Evolutionary conservation across 1,140 invertebrate species (phyloP), one percentile per base, ranked within the genome.

Genomic region (Camponotus floridanus): DNA sequence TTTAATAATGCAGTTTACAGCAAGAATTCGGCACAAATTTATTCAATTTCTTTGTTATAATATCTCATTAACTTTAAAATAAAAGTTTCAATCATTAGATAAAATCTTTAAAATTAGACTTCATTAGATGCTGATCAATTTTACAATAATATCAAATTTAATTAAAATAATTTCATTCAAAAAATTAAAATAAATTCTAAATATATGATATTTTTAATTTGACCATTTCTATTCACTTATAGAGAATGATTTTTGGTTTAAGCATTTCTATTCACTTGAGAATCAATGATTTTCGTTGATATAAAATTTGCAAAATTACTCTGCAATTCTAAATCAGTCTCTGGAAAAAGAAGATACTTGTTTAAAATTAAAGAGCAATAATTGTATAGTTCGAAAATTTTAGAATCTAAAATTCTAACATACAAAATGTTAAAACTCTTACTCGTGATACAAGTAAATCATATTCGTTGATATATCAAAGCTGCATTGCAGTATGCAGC

Each of bases 1-100:
- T 65, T 78, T 78, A 78, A 78, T 78, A 42, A 78, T 65, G 39
- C 59, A 65, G 26, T 26, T 65, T 78, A 33, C 39, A 26, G 13
- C 59, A 65, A 57, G 45, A 80, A 80, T 80, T 42, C 11, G 18
- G 7, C 26, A 26, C 26, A 9, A 76, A 57, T 68, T 57, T 33
- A 55, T 80, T 80, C 31, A 70, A 68, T 68, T 55, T 70, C 64
- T 9, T 21, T 11, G 39, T 8, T 5, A 15, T 57, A 13, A 42
- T 26, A 73, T 73, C 31, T 51, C 36, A 3, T 31, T 2, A 45
- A n/a, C 18, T 26, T 8, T 9, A 45, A 67, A 51, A 7, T 42
- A 45, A 15, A 62, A 42, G 9, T 21, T 80, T 55, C 33, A 36
- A 18, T 70, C n/a, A 26, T 15, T 39, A 65, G 42, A 48, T 45